phyloP scores from a whole-genome alignment of 2,888 invertebrate species.

The Steinernema scapterisci region DNA sequence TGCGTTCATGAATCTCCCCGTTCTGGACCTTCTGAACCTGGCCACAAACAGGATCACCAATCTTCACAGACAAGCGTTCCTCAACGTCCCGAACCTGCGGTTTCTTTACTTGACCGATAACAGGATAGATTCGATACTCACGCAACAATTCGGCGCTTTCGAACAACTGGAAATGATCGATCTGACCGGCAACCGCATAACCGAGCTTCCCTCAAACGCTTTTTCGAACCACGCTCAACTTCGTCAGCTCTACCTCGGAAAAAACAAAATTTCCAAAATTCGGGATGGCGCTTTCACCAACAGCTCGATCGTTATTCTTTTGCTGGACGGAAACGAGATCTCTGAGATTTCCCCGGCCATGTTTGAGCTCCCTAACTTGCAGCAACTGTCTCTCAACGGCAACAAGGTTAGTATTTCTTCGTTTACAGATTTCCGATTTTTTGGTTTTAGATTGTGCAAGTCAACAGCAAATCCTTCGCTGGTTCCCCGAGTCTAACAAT shows the following conservation, averaged over 20 bases:
- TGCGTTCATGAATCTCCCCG: constrained; percentile 66
- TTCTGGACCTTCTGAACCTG: constrained; percentile 64
- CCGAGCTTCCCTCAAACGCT: constrained; percentile 43
- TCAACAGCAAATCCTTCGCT: constrained; percentile 67
- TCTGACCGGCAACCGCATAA: constrained; percentile 53
- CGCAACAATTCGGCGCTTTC: constrained; percentile 62
- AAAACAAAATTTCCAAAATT: constrained; percentile 54
- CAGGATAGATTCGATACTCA: constrained; percentile 48
- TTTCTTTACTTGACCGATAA: constrained; percentile 66
- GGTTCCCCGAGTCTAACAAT: constrained; percentile 63
- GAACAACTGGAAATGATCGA: constrained; percentile 65
- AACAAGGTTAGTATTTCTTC: constrained; percentile 55
- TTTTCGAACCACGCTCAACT: constrained; percentile 57
- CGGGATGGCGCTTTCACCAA: constrained; percentile 61
- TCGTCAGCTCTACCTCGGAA: constrained; percentile 64
- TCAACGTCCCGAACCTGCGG: constrained; percentile 67
- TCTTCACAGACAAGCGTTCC: constrained; percentile 62
- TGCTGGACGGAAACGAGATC: constrained; percentile 60
- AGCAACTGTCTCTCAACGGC: constrained; percentile 65
- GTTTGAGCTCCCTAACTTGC: constrained; percentile 55
- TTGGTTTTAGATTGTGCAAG: constrained; percentile 56
- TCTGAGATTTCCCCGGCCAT: constrained; percentile 50
- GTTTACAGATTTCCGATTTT: not conserved
- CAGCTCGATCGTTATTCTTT: constrained; percentile 57
- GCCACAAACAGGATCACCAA: constrained; percentile 59